These are phyloP conservation scores for Lepidonotus clava DNA, from an alignment of 2,888 invertebrate species.

Conservation along the genomic window DNA sequence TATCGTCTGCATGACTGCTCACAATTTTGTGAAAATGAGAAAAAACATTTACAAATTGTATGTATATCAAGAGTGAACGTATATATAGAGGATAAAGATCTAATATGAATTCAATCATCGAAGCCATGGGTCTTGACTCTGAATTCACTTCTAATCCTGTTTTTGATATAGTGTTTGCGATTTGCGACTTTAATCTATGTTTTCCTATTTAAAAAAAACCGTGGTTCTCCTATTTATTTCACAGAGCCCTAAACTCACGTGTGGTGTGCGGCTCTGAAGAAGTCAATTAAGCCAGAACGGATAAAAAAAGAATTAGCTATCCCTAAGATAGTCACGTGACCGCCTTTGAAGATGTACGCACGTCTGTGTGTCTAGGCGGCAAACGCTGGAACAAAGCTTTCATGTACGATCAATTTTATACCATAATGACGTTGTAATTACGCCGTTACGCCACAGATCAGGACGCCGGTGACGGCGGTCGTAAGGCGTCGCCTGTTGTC, in stretches of 20 bases:
- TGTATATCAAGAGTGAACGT: no score
- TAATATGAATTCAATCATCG: no score
- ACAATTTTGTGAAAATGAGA: no score
- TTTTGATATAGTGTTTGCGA: no score
- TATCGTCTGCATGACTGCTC: no score
- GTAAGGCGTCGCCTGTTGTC: background rate
- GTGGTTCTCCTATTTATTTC: background rate
- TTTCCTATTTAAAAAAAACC: background rate
- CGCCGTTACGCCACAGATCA: conserved; percentile 22
- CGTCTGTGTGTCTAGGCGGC: background rate
- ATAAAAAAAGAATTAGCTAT: background rate
- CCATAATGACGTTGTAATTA: conserved; percentile 23
- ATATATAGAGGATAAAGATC: no score
- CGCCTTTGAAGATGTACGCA: conserved; percentile 16
- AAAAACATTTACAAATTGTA: no score
- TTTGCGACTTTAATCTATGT: background rate
- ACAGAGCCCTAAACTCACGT: background rate
- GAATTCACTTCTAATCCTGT: no score
- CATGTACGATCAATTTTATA: conserved; percentile 39
- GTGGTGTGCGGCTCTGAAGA: background rate
- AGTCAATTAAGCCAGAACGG: conserved; percentile 11
- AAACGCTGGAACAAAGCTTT: conserved; percentile 7
- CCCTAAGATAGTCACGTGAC: conserved; percentile 8
- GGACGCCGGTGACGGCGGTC: no score
- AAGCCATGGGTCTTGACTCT: no score